Evolutionary conservation across 2,113 vertebrate species (phyloP), one percentile per base, ranked within the genome.

Genomic region (Lophotis ruficrista): DNA sequence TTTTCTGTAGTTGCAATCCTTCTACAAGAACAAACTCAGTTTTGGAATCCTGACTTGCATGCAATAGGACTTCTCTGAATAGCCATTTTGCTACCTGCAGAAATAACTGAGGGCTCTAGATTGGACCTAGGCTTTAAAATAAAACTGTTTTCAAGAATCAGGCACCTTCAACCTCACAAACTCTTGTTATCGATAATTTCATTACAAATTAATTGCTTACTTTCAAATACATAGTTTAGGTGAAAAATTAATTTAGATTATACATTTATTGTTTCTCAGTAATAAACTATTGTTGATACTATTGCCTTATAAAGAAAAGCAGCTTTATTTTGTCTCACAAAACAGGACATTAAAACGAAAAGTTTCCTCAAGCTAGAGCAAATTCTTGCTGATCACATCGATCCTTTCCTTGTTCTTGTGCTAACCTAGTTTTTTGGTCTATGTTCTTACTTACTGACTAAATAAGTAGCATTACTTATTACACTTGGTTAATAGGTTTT

Each of bases 1-100:
- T 89, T 96, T 96, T 94, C 81, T 73, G 33, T 56, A 66, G 58
- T 82, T 92, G 79, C 88, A 94, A 91, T 75, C 47, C 28, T 62
- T 64, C 58, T 73, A 54, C 47, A 78, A 80, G 58, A 35, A 66
- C 41, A 77, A 83, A 72, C 19, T 83, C 18, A 25, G 51, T 93
- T 93, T 94, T 96, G 90, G 80, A 97, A 90, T 66, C 43, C 57
- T 65, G 35, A 56, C 38, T 83, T 54, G 56, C 14, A 28, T 33
- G 30, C 47, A 86, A 38, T 10, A 35, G 14, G 28, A 8, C 19
- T 78, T 58, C 43, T 60, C 62, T 9, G 8, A 86, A 15, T 3
- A 83, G 37, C 20, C 14, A 6, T 18, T 77, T 35, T 68, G n/a
- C 12, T 81, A 83, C 58, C 85, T 71, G 47, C 62, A 85, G 8